phyloP scores from a whole-genome alignment of 1,140 invertebrate species.

The Philotrypesis tridentata region DNA sequence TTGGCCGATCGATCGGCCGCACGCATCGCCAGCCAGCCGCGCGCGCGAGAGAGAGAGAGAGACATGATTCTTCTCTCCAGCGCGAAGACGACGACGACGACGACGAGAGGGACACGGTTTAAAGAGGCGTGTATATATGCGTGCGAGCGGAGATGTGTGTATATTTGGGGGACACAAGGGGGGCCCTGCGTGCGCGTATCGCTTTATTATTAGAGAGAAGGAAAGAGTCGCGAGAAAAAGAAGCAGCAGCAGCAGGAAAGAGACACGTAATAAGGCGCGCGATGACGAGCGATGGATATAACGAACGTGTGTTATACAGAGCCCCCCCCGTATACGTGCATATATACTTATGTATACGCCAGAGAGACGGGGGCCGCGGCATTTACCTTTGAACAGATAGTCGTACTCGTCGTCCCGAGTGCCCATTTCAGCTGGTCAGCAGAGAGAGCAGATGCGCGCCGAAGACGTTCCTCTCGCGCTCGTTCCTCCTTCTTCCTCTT shows the following conservation, averaged over 20 bases:
- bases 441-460: too few relatives aligned
- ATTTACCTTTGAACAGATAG: conserved; percentile 99
- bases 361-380: too few relatives aligned
- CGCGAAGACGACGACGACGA: too few relatives aligned
- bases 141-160: neutral
- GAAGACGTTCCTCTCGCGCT: conserved; percentile 9
- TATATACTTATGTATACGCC: conserved; percentile 65
- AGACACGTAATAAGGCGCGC: neutral
- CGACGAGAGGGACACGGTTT: too few relatives aligned
- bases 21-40: neutral
- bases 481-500: conserved; percentile 43
- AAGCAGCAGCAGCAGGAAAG: neutral
- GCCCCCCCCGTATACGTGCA: too few relatives aligned
- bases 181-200: too few relatives aligned
- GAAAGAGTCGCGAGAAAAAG: too few relatives aligned
- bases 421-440: conserved; percentile 82
- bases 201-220: too few relatives aligned
- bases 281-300: neutral
- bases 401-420: conserved; percentile 99
- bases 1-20: conserved; percentile 15
- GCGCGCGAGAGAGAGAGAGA: neutral
- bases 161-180: neutral
- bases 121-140: conserved; percentile 8
- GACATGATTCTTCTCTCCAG: too few relatives aligned
- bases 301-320: too few relatives aligned